Evolutionary conservation across 2,113 vertebrate species (phyloP).

Genomic region (Mormyrus iriodes): DNA sequence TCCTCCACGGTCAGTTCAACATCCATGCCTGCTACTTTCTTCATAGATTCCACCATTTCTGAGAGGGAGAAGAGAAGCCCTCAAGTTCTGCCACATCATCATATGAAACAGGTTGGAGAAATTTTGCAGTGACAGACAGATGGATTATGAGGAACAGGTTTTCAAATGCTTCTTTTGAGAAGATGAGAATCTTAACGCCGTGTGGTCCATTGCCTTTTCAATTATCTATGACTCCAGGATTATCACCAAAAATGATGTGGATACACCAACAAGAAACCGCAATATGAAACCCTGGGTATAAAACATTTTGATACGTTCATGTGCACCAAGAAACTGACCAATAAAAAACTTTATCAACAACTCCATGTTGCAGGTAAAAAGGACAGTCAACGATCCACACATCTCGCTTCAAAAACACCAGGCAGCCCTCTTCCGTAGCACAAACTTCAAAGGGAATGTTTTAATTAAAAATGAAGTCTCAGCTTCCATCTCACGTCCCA

Average conservation of each 20-base stretch:
- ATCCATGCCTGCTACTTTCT: conserved; percentile 88
- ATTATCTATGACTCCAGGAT: background rate
- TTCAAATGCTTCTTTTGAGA: background rate
- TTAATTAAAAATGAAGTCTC: background rate
- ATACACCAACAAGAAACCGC: background rate
- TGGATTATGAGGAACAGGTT: background rate
- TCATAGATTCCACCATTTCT: conserved; percentile 99
- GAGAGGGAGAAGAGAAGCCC: background rate
- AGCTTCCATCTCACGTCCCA: background rate
- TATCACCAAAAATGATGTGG: background rate
- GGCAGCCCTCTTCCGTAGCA: background rate
- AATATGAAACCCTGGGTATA: background rate
- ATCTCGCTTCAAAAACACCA: background rate
- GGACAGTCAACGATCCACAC: background rate
- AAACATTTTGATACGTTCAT: background rate
- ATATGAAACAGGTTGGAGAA: background rate
- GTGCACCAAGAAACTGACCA: background rate
- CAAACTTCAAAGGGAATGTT: conserved; percentile 7
- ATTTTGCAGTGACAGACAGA: too few relatives aligned
- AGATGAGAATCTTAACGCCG: background rate
- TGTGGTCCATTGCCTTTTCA: background rate
- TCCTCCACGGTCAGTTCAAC: conserved; percentile 91
- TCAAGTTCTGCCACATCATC: background rate
- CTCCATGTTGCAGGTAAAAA: background rate
- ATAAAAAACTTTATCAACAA: background rate